Conservation (phyloP, 2,888 invertebrate species). For the Strigamia crassipes region DNA sequence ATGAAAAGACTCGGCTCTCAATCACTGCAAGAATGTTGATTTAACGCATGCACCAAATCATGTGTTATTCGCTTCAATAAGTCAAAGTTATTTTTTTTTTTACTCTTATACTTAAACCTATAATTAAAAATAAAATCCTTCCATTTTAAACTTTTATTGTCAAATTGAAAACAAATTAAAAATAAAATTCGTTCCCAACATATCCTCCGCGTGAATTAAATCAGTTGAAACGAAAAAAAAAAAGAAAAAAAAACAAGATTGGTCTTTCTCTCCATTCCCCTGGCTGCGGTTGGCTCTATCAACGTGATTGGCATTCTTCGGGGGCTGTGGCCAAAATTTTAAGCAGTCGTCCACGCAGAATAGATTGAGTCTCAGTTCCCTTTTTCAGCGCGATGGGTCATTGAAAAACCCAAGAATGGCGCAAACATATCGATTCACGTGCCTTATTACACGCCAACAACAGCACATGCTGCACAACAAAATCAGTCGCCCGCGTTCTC, state of each 20-base stretch:
- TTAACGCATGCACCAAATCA: constrained; percentile 28
- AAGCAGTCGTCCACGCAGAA: constrained; percentile 40
- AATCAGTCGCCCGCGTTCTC: constrained; percentile 11
- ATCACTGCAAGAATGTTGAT: constrained; percentile 47
- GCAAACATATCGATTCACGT: constrained; percentile 17
- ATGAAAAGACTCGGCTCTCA: constrained; percentile 43
- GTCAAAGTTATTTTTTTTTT: constrained; percentile 7
- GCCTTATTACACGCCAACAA: constrained; percentile 9
- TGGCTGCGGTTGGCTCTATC: constrained; percentile 31
- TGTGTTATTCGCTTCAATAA: constrained; percentile 32
- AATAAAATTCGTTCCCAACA: background rate
- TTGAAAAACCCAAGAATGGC: constrained; percentile 23
- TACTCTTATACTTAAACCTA: background rate
- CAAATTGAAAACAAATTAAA: background rate
- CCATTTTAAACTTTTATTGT: no score
- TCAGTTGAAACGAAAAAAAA: background rate
- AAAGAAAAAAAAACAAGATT: background rate
- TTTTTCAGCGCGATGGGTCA: constrained; percentile 21
- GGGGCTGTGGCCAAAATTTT: constrained; percentile 39
- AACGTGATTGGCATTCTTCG: constrained; percentile 40
- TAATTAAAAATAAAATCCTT: background rate
- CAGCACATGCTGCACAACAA: constrained; percentile 25
- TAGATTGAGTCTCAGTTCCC: constrained; percentile 23
- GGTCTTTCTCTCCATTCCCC: constrained; percentile 35
- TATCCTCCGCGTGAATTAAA: background rate